Evolutionary conservation across 2,888 invertebrate species (phyloP), one percentile per base, ranked within the genome.

Genomic region (Acrobeloides nanus): DNA sequence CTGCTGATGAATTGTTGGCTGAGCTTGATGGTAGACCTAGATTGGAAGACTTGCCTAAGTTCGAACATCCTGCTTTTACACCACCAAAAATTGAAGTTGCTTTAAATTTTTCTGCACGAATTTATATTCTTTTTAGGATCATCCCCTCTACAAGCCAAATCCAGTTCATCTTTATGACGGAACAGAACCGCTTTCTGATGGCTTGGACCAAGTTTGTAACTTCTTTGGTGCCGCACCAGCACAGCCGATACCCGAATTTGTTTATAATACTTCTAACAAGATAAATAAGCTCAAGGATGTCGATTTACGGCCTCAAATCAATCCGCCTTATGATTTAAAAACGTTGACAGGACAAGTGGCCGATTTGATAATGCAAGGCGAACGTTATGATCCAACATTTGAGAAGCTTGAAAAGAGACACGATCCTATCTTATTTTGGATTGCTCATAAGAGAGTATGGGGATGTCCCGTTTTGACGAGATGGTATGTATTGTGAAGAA

Each of bases 371-470:
- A 53, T 68, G 33, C 65, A 64, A 37, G 71, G 67, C 3, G 66
- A 71, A 53, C 48, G 59, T 23, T 66, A 58, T 43, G 68, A 71
- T 46, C 67, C 68, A 12, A 63, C 68, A 0, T 43, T 71, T 40
- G 68, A 70, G 24, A 42, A 34, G 32, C 41, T 56, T 8, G 48
- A 46, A 21, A 27, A 21, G 15, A 29, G 64, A 21, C 64, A 63
- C 42, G 72, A 72, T 55, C 69, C 69, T 6, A 54, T 72, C n/a
- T 41, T 72, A 27, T 72, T 72, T 46, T 72, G 72, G 72, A 42
- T 59, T 12, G 53, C 46, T 4, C 67, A 70, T 39, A 48, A 51
- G 1, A 41, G 60, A 25, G 50, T 67, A 12, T 59, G 64, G 44
- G 72, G 72, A 37, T 65, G 65, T 10, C 69, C 72, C 1, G 67